A percentile compares a stretch with the other conserved stretches of the same genome.
These are phyloP conservation scores for Mionectes olivaceus DNA, from an alignment of 2,797 vertebrate species.

Conservation along the genomic window DNA sequence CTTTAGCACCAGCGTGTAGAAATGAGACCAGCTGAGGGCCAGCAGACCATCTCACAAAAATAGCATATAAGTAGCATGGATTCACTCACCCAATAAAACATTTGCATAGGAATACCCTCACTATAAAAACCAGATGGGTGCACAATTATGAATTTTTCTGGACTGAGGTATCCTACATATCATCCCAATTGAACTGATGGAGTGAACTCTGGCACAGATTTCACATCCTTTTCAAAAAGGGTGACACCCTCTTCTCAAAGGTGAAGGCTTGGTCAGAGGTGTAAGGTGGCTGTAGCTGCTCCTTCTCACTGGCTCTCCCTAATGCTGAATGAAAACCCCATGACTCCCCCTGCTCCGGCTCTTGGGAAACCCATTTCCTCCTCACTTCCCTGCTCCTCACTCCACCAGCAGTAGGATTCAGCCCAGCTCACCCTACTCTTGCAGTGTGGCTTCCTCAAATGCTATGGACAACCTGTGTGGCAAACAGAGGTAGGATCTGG, in stretches of 20 bases:
- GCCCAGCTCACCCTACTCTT: not conserved
- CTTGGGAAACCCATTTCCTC: not conserved
- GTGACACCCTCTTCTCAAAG: not conserved
- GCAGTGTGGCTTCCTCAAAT: not conserved
- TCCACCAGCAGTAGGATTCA: not conserved
- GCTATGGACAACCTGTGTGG: not conserved
- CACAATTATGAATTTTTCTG: not conserved
- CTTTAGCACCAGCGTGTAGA: not conserved
- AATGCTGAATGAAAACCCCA: fast-evolving
- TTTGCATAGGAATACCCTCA: not conserved
- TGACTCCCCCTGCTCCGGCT: not conserved
- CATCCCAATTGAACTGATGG: not conserved
- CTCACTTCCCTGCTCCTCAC: not conserved
- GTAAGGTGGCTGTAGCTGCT: not conserved
- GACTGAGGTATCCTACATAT: not conserved
- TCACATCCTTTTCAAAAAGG: not conserved
- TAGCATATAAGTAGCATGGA: not conserved
- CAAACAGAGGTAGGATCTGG: not conserved
- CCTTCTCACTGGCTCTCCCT: not conserved
- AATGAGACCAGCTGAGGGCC: not conserved
- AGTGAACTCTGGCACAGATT: not conserved
- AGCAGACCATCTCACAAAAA: not conserved
- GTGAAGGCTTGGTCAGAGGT: not conserved
- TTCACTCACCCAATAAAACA: fast-evolving
- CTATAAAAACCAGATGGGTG: not conserved